These are phyloP conservation scores for Lasioglossum leucozonium DNA, from an alignment of 2,888 invertebrate genomes.

Conservation along the genomic window DNA sequence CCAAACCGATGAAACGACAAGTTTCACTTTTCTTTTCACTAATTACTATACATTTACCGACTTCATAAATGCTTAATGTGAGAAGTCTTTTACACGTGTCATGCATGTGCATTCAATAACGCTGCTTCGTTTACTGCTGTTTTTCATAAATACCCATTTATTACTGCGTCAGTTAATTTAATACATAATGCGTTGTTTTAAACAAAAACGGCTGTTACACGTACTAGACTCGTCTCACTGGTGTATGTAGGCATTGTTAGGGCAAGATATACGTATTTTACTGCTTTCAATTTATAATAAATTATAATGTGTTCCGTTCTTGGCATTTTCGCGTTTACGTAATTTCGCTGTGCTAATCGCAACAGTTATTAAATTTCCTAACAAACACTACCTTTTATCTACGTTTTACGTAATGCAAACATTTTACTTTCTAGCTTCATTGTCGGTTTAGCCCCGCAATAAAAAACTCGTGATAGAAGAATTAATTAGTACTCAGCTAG, in stretches of 20 bases:
- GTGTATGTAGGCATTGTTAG: background rate
- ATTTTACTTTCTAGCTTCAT: constrained; percentile 38
- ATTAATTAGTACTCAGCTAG: constrained; percentile 49
- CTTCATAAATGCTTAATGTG: background rate
- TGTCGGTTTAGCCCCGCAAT: constrained; percentile 17
- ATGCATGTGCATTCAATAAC: background rate
- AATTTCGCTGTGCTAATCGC: constrained; percentile 21
- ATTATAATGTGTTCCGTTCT: constrained; percentile 27
- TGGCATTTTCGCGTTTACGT: constrained; percentile 42
- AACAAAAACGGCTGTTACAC: background rate
- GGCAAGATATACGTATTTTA: background rate
- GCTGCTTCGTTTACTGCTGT: background rate
- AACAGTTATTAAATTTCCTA: constrained; percentile 27
- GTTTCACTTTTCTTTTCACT: background rate
- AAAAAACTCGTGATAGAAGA: constrained; percentile 36
- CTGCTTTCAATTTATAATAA: constrained; percentile 32
- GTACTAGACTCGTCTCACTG: background rate
- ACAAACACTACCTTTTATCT: constrained; percentile 37
- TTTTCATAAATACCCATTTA: background rate
- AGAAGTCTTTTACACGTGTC: background rate
- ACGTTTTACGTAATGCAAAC: constrained; percentile 25
- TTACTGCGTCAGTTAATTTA: background rate
- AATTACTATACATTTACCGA: background rate
- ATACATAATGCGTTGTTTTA: background rate
- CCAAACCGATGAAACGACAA: background rate